Evolutionary conservation across 1,140 invertebrate genomes (phyloP).

Genomic region (Atopsyche davidsoni): DNA sequence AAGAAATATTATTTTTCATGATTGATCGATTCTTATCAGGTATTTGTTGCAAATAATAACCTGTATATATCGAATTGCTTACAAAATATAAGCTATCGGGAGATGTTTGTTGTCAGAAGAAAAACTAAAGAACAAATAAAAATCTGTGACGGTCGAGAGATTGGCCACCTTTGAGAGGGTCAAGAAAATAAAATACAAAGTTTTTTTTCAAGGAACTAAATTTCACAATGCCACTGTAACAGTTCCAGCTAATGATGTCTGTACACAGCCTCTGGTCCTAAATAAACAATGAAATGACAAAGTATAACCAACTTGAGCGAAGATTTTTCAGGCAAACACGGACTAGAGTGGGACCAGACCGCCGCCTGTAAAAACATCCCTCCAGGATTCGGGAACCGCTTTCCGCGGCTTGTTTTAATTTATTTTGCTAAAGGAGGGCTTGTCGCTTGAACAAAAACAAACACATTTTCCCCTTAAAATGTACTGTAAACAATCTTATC

Average conservation of each 20-base stretch:
- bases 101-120: background rate
- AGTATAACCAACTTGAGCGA: constrained; percentile 1
- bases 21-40: no score
- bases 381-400: constrained; percentile 7
- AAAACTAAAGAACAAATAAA: background rate
- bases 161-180: background rate
- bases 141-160: background rate
- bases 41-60: no score
- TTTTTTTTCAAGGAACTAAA: constrained; percentile 5
- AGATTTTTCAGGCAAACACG: constrained; percentile 20
- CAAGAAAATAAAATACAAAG: background rate
- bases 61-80: background rate
- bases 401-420: constrained; percentile 19
- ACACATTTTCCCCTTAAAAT: constrained; percentile 19
- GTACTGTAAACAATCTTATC: constrained; percentile 23
- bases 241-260: constrained; percentile 19
- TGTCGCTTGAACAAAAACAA: constrained; percentile 13
- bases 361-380: constrained; percentile 22
- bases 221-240: constrained; percentile 4
- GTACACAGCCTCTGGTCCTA: constrained; percentile 18
- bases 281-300: constrained; percentile 15
- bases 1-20: no score
- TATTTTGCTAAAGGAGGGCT: constrained; percentile 15
- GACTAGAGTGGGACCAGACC: constrained; percentile 3
- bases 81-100: background rate